phyloP scores from a whole-genome alignment of 2,797 vertebrate genomes.

The Phyllotis vaccarum region DNA sequence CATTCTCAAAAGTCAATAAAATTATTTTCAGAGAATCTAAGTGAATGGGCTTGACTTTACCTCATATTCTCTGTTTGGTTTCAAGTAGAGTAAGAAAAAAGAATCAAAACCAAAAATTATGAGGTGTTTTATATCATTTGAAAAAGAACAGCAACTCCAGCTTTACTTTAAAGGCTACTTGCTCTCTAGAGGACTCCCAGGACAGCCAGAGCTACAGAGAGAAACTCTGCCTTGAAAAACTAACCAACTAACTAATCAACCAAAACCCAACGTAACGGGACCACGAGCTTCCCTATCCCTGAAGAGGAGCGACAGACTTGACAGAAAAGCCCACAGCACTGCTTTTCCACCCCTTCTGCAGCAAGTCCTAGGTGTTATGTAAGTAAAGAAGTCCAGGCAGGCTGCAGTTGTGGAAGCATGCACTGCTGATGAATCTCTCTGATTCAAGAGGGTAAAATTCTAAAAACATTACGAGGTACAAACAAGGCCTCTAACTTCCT shows the following conservation, averaged over 20 bases:
- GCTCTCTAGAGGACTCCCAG: neutral
- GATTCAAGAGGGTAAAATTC: constrained; percentile 23
- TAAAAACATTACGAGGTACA: neutral
- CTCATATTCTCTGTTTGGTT: neutral
- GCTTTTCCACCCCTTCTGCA: constrained; percentile 32
- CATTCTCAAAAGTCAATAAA: constrained; percentile 3
- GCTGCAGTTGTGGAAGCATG: constrained; percentile 6
- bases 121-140: neutral
- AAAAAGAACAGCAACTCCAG: neutral
- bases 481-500: neutral
- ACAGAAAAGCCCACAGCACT: neutral
- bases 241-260: neutral
- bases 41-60: neutral
- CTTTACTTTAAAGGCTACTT: constrained; percentile 5
- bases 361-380: neutral
- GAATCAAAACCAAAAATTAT: neutral
- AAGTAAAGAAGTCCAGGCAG: neutral
- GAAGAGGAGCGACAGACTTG: neutral
- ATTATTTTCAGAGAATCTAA: constrained; percentile 29
- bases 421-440: constrained; percentile 13
- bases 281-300: neutral
- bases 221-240: neutral
- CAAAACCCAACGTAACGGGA: neutral
- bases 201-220: neutral
- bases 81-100: constrained; percentile 8